Conservation (phyloP, 1,140 invertebrate genomes). For the Leptinotarsa texana region DNA sequence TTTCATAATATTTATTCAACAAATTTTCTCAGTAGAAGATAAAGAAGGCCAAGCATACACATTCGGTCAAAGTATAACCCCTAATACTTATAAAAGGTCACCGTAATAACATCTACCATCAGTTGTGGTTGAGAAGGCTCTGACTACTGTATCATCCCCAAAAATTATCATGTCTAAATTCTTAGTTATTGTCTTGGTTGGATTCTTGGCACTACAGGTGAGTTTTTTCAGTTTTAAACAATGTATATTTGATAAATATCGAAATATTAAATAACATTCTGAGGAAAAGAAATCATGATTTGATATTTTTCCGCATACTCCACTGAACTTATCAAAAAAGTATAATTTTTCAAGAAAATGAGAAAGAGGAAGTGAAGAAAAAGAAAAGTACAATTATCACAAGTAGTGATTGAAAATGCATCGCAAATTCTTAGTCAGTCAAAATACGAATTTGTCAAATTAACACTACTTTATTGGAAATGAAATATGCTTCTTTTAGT, state of each 20-base stretch:
- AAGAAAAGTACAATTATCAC: too few species aligned
- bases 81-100: conserved; percentile 13
- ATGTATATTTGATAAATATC: background rate
- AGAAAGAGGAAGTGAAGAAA: too few species aligned
- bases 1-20: background rate
- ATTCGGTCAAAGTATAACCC: background rate
- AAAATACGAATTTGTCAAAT: too few species aligned
- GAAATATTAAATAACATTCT: too few species aligned
- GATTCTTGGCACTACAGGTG: conserved; percentile 42
- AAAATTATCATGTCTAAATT: conserved; percentile 38
- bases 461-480: too few species aligned
- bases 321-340: too few species aligned
- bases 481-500: too few species aligned
- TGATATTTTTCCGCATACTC: too few species aligned
- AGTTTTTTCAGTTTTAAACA: conserved; percentile 9
- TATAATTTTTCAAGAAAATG: too few species aligned
- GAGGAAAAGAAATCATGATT: too few species aligned
- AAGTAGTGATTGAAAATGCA: too few species aligned
- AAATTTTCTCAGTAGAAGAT: background rate
- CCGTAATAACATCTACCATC: background rate
- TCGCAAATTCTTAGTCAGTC: too few species aligned
- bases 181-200: conserved; percentile 35
- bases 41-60: conserved; percentile 17
- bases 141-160: background rate
- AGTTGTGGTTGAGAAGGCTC: conserved; percentile 10